These are phyloP conservation scores for Eretmochelys imbricata DNA, from an alignment of 2,113 vertebrate genomes.

Conservation along the genomic window DNA sequence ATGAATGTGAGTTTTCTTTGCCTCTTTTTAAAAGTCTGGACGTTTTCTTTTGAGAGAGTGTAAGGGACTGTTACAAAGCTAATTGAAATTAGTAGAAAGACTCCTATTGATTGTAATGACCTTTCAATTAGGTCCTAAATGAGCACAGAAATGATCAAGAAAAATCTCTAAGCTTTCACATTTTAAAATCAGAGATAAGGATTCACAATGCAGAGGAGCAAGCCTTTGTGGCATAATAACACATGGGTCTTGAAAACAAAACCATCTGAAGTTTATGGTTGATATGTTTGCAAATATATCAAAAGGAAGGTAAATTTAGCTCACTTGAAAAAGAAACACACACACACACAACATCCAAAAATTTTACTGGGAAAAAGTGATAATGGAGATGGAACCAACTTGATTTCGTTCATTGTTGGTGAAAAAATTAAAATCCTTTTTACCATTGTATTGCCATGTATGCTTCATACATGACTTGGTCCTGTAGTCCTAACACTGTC, in stretches of 20 bases:
- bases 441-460: not conserved
- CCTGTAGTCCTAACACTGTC: not conserved
- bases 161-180: constrained; percentile 3
- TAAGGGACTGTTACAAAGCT: not conserved
- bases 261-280: not conserved
- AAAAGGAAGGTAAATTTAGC: not conserved
- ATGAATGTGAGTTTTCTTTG: not conserved
- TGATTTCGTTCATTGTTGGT: not conserved
- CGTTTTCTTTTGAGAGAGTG: not conserved
- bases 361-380: constrained; percentile 9
- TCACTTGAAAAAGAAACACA: not conserved
- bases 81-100: not conserved
- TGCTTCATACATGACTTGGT: not conserved
- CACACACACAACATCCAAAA: too few relatives aligned
- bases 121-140: not conserved
- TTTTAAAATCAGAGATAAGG: constrained; percentile 42
- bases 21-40: not conserved
- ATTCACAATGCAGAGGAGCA: constrained; percentile 18
- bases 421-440: not conserved
- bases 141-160: not conserved
- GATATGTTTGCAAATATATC: too few relatives aligned
- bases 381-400: not conserved
- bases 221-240: constrained; percentile 33
- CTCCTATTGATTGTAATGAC: not conserved
- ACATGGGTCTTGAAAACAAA: constrained; percentile 28